These are phyloP conservation scores for Cryptocephalus primarius DNA, from an alignment of 2,888 invertebrate genomes.

Conservation along the genomic window DNA sequence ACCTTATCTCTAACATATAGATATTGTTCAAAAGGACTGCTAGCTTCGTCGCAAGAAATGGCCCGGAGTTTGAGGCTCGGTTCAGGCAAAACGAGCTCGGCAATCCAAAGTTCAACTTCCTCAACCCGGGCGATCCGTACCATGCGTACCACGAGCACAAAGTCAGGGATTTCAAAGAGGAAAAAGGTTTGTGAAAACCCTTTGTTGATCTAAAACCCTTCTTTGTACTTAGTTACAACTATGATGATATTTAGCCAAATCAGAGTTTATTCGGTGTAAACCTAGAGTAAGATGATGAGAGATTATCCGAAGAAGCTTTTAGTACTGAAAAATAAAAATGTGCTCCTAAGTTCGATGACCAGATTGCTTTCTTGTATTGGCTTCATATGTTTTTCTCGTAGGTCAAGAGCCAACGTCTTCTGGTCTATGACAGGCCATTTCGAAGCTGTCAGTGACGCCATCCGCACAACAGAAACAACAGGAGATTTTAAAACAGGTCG, in stretches of 20 bases:
- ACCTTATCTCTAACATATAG: constrained; percentile 38
- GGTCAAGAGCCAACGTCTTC: constrained; percentile 34
- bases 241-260: constrained; percentile 35
- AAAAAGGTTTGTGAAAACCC: constrained; percentile 51
- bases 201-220: background rate
- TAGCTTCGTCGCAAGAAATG: constrained; percentile 97
- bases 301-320: too few relatives aligned
- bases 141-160: constrained; percentile 99
- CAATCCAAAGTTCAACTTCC: constrained; percentile 97
- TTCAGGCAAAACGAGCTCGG: constrained; percentile 96
- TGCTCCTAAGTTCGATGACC: too few relatives aligned
- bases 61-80: constrained; percentile 95
- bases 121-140: constrained; percentile 93
- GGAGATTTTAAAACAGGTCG: constrained; percentile 75
- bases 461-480: constrained; percentile 79
- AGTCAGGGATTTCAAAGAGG: constrained; percentile 89
- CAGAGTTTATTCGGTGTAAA: constrained; percentile 25
- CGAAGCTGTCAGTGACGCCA: constrained; percentile 55
- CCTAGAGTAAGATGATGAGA: too few relatives aligned
- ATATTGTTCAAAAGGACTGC: constrained; percentile 99
- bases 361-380: too few relatives aligned
- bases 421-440: constrained; percentile 38
- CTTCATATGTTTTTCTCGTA: constrained; percentile 20
- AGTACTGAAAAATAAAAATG: too few relatives aligned
- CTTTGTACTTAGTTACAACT: constrained; percentile 1